Conservation (phyloP, 2,797 vertebrate species). For the Enteromius mattozi region DNA sequence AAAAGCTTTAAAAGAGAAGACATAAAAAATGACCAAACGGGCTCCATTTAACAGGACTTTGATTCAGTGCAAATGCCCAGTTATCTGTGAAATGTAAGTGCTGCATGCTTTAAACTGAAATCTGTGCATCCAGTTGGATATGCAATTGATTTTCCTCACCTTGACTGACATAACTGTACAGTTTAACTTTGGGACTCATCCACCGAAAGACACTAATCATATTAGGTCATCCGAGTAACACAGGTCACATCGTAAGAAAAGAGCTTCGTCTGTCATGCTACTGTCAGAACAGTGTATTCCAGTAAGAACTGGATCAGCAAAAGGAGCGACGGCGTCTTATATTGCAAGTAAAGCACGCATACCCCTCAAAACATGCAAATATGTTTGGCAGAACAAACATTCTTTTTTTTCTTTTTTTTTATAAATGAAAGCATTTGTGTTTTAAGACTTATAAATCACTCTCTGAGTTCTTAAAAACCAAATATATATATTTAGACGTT, state of each 20-base stretch:
- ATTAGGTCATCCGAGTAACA: not conserved
- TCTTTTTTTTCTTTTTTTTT: not conserved
- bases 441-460: not conserved
- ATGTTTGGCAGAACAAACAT: not conserved
- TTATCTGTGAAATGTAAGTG: slow-evolving; percentile 1
- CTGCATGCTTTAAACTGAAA: not conserved
- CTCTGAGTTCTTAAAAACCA: not conserved
- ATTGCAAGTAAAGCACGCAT: not conserved
- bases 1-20: not conserved
- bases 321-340: not conserved
- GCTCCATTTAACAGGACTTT: not conserved
- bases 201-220: not conserved
- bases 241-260: slow-evolving; percentile 1
- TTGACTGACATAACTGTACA: not conserved
- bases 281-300: slow-evolving; percentile 17
- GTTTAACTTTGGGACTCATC: slow-evolving; percentile 3
- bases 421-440: not conserved
- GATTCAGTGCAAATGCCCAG: not conserved
- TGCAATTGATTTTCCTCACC: not conserved
- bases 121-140: not conserved
- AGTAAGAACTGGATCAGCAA: slow-evolving; percentile 11
- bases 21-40: not conserved
- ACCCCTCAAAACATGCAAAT: not conserved
- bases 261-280: not conserved
- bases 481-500: not conserved